Conservation (phyloP, 2,797 vertebrate genomes). For the Amblyopsis hoosieri region DNA sequence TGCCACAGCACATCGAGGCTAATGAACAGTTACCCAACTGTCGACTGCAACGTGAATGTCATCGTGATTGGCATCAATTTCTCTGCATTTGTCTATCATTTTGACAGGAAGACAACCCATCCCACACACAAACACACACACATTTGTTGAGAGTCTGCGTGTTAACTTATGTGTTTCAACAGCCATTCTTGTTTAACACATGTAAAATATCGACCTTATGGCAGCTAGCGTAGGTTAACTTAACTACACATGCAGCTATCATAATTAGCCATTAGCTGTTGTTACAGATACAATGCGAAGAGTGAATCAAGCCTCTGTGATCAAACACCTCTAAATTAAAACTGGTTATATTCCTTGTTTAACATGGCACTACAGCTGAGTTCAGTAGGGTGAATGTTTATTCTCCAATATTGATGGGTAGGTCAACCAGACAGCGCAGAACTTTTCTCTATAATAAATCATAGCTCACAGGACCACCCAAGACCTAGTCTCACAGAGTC, state of each 20-base stretch:
- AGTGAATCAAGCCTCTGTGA: background rate
- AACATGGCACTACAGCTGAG: background rate
- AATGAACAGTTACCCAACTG: conserved; percentile 57
- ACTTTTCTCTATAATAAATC: too few species aligned
- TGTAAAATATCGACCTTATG: background rate
- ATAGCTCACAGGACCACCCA: too few species aligned
- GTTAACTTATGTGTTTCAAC: conserved; percentile 38
- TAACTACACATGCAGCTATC: background rate
- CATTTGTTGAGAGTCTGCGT: conserved; percentile 15
- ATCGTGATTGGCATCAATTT: conserved; percentile 45
- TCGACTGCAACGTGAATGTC: conserved; percentile 58
- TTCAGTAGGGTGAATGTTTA: conserved; percentile 30
- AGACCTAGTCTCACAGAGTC: too few species aligned
- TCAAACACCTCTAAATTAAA: background rate
- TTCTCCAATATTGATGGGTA: conserved; percentile 32
- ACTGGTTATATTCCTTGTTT: too few species aligned
- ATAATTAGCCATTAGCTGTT: background rate
- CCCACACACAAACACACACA: conserved; percentile 3
- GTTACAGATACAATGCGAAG: background rate
- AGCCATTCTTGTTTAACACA: conserved; percentile 41
- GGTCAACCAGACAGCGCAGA: too few species aligned
- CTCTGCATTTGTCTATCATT: conserved; percentile 38
- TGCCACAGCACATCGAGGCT: conserved; percentile 29
- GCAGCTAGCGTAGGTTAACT: too few species aligned
- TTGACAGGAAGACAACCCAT: conserved; percentile 36